Evolutionary conservation across 2,888 invertebrate species (phyloP), one percentile per base, ranked within the genome.

Genomic region (Falcaria lacertinaria): DNA sequence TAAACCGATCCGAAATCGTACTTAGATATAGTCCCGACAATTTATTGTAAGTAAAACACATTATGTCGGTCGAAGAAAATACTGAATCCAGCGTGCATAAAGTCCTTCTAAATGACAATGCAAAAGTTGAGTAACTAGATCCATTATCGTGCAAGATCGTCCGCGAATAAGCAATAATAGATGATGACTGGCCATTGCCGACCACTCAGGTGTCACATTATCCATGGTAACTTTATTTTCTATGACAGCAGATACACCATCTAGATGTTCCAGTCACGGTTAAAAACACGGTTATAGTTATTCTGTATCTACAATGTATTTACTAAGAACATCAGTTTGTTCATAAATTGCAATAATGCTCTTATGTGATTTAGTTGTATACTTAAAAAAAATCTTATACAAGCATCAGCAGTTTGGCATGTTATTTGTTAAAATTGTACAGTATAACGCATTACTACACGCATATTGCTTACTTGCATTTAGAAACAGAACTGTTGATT

Each of bases 1-100:
- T 74, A 71, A 73, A 70, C 60, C 54, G 58, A 68, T 74, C 63
- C 66, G 65, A 74, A 70, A 70, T 60, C 60, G 64, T 60, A 65
- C 60, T 54, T 60, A 55, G 53, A 63, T 63, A 59, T 11, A 28
- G 11, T 28, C 60, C 43, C 52, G 44, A 39, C 57, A 57, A 63
- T 68, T 68, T 68, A 65, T 66, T 54, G 58, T 28, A 11, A 28
- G 54, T 51, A 51, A 50, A 50, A 51, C 54, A 48, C 50, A 51
- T 53, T 60, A 56, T 36, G 25, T 45, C 17, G 34, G 19, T 4
- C 33, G 40, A 40, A 28, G 40, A 40, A 45, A 42, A 42, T 42
- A 54, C 44, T 40, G 42, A 44, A 41, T 15, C 22, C n/a, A 35
- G 37, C 13, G n/a, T 42, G 16, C 22, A 32, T 35, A 32, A 55